These are phyloP conservation scores for Gadus macrocephalus DNA, from an alignment of 2,113 vertebrate species.

Conservation along the genomic window DNA sequence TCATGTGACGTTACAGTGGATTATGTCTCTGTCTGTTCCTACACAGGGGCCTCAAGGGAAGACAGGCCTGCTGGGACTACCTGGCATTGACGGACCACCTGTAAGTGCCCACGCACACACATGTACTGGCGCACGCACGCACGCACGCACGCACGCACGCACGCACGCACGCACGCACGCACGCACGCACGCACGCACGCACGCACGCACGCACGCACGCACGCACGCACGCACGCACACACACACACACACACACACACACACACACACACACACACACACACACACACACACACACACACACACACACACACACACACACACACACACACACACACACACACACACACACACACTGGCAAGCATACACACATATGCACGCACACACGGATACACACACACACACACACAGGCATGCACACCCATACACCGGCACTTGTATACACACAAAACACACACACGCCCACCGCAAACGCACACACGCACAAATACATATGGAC, in stretches of 20 bases:
- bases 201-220: neutral
- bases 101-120: conserved; percentile 70
- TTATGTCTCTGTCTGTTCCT: conserved; percentile 24
- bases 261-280: conserved; percentile 1
- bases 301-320: neutral
- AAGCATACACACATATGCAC: too few relatives aligned
- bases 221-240: neutral
- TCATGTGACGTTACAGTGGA: neutral
- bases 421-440: neutral
- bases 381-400: too few relatives aligned
- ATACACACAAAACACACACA: neutral
- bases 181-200: neutral
- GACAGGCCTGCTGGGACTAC: conserved; percentile 77
- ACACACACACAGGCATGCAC: neutral
- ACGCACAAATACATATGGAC: too few relatives aligned
- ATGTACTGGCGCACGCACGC: neutral
- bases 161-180: neutral
- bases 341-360: too few relatives aligned
- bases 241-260: neutral
- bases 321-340: neutral
- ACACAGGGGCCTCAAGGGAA: conserved; percentile 84
- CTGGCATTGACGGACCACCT: conserved; percentile 82
- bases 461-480: neutral
- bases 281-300: neutral
- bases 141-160: neutral